Conservation (phyloP, 2,888 invertebrate species). For the Pycnomerus fuliginosus region DNA sequence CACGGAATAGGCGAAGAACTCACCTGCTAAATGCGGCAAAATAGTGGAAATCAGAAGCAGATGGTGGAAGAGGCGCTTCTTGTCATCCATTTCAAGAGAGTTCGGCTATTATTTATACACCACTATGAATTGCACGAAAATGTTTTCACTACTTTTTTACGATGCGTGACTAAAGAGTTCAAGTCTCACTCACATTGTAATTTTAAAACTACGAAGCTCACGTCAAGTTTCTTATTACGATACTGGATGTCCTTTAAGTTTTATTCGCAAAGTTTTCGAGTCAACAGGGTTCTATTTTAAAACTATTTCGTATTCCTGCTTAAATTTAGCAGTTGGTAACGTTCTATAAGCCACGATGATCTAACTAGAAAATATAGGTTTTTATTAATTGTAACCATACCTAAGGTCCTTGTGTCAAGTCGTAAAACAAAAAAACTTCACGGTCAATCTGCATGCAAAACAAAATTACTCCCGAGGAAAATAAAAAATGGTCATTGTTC, state of each 20-base stretch:
- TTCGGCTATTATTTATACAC: constrained; percentile 8
- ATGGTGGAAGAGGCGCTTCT: constrained; percentile 14
- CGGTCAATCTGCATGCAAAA: too few species aligned
- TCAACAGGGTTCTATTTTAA: constrained; percentile 30
- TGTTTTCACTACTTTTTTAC: constrained; percentile 6
- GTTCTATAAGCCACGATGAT: too few species aligned
- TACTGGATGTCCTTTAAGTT: constrained; percentile 24
- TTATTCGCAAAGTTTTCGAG: constrained; percentile 29
- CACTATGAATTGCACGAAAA: constrained; percentile 15
- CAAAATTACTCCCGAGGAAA: too few species aligned
- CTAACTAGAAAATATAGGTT: constrained; percentile 21
- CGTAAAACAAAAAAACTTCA: too few species aligned
- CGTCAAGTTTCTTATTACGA: constrained; percentile 14
- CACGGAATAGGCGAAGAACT: constrained; percentile 8
- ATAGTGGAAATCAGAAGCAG: constrained; percentile 19
- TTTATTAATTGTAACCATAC: too few species aligned
- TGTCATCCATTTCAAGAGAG: constrained; percentile 15
- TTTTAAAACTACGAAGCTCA: too few species aligned
- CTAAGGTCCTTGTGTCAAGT: too few species aligned
- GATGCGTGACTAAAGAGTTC: too few species aligned
- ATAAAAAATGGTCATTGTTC: too few species aligned
- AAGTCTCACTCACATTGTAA: too few species aligned
- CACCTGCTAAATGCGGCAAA: constrained; percentile 18
- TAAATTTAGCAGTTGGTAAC: constrained; percentile 28
- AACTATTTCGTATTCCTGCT: constrained; percentile 29